Base-by-base conservation (phyloP, 2,888 invertebrate species). In the Drosophila picticornis region DNA sequence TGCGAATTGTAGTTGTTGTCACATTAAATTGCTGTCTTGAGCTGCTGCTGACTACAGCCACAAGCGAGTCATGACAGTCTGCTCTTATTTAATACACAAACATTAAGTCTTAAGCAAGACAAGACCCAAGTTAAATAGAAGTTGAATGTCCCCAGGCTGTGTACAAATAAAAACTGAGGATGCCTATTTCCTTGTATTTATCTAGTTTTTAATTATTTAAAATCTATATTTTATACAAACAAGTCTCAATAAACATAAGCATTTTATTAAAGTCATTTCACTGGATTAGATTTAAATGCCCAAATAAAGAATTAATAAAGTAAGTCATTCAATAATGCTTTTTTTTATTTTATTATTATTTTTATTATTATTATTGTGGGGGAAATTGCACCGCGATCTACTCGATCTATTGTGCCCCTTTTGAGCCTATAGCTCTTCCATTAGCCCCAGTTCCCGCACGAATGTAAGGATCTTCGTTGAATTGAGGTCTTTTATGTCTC, bases 21-120 rank as follows among this genome's bases (percentile, higher is more conserved):
- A 75, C 77, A 64, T 75, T 88, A 71, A 88, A 77, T 77, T 61
- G 74, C 58, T 70, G 72, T 58, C 71, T 77, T 61, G 69, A 74
- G 74, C 80, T 83, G 77, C 70, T 68, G 73, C 77, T 84, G 69
- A 81, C 77, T 53, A 19, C 53, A 7, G 27, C n/a, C 57, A 63
- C 25, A 50, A 46, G 57, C 27, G 66, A 68, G 36, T n/a, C 59
- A 55, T 48, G 53, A 29, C 5, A n/a, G n/a, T 10, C 32, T 40
- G 22, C 27, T 32, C 4, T 22, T 5, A 38, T 27, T 25, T 11
- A 36, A 36, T 7, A 52, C 10, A 38, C 38, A 19, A n/a, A 34
- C 27, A 43, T 25, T 43, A 3, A 9, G 10, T n/a, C 40, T n/a
- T 4, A 22, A 11, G n/a, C 22, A 31, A 11, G 16, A 2, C 25